phyloP scores from a whole-genome alignment of 37 sponge, comb jelly and placozoan genomes.

The Amphimedon queenslandica region DNA sequence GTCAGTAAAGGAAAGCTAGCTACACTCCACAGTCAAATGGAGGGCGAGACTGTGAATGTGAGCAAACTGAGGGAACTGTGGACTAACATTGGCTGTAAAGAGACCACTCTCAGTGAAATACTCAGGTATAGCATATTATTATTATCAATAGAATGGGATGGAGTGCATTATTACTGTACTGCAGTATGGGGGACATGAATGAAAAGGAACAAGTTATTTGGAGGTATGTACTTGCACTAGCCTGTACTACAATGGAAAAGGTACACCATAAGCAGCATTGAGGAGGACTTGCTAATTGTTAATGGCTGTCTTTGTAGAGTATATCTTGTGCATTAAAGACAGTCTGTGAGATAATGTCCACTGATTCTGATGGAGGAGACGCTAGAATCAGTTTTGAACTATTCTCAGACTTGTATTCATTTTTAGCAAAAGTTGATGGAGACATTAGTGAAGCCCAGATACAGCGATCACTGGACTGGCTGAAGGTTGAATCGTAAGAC shows the following conservation, averaged over 20 bases:
- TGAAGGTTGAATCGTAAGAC: conserved; percentile 73
- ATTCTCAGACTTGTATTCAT: conserved; percentile 77
- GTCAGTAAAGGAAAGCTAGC: conserved; percentile 65
- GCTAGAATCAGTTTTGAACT: conserved; percentile 66
- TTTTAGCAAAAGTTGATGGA: conserved; percentile 75
- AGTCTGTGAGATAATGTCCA: conserved; percentile 82
- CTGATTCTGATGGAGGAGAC: conserved; percentile 78
- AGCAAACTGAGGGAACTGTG: conserved; percentile 46
- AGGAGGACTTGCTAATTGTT: background rate
- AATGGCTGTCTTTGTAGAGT: conserved; percentile 19
- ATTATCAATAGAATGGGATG: too few relatives aligned
- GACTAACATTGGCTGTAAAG: conserved; percentile 41
- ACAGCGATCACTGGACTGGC: conserved; percentile 56
- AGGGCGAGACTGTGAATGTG: conserved; percentile 11
- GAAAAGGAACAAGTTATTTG: conserved; percentile 83
- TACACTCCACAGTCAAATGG: conserved; percentile 89
- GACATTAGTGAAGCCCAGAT: conserved; percentile 65
- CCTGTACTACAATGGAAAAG: conserved; percentile 82
- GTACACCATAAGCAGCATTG: too few relatives aligned
- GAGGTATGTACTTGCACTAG: conserved; percentile 77
- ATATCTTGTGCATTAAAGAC: conserved; percentile 73
- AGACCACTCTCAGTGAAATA: conserved; percentile 45
- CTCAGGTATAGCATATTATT: too few relatives aligned
- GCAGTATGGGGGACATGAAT: too few relatives aligned
- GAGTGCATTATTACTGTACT: background rate